Conservation (phyloP, 2,888 invertebrate species). For the Drosophila algonquin region DNA sequence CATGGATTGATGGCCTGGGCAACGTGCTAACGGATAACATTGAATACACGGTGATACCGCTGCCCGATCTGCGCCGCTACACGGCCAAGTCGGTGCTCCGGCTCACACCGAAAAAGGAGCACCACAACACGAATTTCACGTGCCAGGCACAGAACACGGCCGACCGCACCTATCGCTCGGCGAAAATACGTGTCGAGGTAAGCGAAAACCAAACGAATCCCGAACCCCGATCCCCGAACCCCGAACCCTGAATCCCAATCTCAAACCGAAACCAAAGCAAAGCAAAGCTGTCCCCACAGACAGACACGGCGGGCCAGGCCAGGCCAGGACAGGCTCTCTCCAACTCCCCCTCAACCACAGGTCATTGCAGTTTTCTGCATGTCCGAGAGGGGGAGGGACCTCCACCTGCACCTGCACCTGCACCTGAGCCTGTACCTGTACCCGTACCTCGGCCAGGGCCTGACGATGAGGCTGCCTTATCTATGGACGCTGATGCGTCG, state of each 20-base stretch:
- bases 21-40: conserved; percentile 92
- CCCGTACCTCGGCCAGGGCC: not conserved
- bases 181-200: conserved; percentile 92
- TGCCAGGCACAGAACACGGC: conserved; percentile 97
- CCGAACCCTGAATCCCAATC: not conserved
- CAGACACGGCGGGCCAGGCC: too few species aligned
- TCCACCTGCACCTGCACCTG: not conserved
- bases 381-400: conserved; percentile 1
- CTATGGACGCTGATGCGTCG: conserved; percentile 58
- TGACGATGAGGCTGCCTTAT: conserved; percentile 41
- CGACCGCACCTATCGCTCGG: conserved; percentile 92
- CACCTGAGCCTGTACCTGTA: not conserved
- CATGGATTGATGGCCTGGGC: conserved; percentile 95
- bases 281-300: conserved; percentile 6
- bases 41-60: conserved; percentile 89
- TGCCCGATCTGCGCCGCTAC: conserved; percentile 92
- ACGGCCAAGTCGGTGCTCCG: conserved; percentile 93
- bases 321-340: too few species aligned
- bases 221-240: not conserved
- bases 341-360: conserved; percentile 4
- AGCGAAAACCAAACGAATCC: conserved; percentile 67
- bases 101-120: conserved; percentile 92
- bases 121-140: conserved; percentile 95
- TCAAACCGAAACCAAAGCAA: not conserved
- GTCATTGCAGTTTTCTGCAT: conserved; percentile 51